Conservation (phyloP, 2,797 vertebrate species). For the Macropus fuliginosus region DNA sequence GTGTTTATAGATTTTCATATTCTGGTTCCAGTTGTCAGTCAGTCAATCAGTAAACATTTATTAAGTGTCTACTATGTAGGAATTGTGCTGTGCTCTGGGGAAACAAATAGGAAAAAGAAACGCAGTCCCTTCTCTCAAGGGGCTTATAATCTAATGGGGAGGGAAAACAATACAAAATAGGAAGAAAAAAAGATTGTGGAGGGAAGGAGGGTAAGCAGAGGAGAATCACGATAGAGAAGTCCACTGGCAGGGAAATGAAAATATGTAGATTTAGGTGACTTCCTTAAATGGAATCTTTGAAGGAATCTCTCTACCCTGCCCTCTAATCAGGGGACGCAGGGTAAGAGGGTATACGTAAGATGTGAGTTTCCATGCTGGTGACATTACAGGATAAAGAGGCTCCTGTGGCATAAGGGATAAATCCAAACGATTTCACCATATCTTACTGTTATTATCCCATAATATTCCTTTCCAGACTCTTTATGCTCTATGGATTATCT, state of each 20-base stretch:
- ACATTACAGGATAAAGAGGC: background rate
- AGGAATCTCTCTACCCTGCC: background rate
- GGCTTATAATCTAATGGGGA: background rate
- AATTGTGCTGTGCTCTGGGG: background rate
- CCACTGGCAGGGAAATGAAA: background rate
- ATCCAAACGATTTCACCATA: background rate
- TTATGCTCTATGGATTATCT: background rate
- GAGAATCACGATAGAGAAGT: background rate
- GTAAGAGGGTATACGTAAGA: background rate
- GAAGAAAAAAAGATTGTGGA: background rate
- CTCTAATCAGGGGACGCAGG: background rate
- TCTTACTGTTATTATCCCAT: background rate
- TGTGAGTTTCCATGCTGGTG: background rate
- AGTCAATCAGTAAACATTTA: background rate
- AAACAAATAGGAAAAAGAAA: background rate
- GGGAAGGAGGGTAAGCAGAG: background rate
- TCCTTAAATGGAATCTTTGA: background rate
- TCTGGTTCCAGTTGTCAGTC: background rate
- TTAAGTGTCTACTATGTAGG: background rate
- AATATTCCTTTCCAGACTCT: background rate
- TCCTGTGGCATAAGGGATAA: background rate
- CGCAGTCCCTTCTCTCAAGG: background rate
- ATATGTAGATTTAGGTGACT: background rate
- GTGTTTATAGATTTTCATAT: background rate
- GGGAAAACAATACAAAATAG: background rate